Evolutionary conservation across 1,140 invertebrate species (phyloP).

Genomic region (Lanistes nyassanus): DNA sequence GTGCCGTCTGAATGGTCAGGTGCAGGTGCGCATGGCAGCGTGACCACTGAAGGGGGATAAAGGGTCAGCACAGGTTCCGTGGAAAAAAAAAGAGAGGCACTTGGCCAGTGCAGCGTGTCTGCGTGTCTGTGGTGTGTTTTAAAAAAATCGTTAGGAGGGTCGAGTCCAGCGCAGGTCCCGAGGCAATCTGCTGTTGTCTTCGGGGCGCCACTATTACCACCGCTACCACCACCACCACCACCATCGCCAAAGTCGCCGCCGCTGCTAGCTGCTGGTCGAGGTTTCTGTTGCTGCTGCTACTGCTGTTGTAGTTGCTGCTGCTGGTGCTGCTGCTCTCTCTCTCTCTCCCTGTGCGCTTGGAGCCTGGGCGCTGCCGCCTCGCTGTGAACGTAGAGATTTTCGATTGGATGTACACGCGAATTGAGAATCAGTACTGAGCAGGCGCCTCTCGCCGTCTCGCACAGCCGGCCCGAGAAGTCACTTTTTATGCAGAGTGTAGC

Average conservation of each 20-base stretch:
- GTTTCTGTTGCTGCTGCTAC: neutral
- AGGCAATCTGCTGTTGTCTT: no score
- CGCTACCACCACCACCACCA: no score
- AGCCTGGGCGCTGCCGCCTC: slow-evolving; percentile 7
- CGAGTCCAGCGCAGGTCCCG: no score
- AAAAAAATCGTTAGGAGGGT: no score
- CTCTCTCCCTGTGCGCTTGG: neutral
- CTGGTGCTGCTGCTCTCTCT: neutral
- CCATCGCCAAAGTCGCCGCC: no score
- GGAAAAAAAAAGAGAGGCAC: no score
- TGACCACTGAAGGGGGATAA: neutral
- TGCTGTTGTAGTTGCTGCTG: neutral
- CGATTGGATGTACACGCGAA: slow-evolving; percentile 29
- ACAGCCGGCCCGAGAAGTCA: slow-evolving; percentile 25
- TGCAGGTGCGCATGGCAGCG: neutral
- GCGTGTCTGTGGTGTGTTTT: no score
- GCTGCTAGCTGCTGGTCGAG: no score
- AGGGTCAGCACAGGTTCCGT: no score
- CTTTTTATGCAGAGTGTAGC: slow-evolving; percentile 38
- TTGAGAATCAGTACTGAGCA: slow-evolving; percentile 33
- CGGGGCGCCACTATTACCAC: no score
- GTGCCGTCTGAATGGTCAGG: neutral
- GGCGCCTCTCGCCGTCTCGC: slow-evolving; percentile 34
- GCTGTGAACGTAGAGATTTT: neutral
- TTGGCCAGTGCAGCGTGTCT: no score